Evolutionary conservation across 2,888 invertebrate species (phyloP).

Genomic region (Orthosia gothica): DNA sequence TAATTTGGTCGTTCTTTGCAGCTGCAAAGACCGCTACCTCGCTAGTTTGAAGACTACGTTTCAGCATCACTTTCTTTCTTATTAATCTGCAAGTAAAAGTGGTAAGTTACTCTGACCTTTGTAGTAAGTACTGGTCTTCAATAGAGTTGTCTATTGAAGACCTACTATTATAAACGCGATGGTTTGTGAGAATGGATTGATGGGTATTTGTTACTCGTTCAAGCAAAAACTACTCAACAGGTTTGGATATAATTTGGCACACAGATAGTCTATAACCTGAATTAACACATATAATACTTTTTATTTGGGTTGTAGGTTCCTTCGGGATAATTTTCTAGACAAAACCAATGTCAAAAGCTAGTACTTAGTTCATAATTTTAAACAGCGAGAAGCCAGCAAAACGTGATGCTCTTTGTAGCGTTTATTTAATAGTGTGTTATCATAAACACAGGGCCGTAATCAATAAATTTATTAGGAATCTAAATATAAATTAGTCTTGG

Average conservation of each 20-base stretch:
- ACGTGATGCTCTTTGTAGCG: not conserved
- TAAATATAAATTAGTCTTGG: conserved; percentile 50
- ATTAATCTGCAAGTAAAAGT: not conserved
- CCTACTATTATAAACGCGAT: too few species aligned
- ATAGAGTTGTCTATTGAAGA: not conserved
- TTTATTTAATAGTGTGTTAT: conserved; percentile 1
- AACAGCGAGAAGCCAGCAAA: not conserved
- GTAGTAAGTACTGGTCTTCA: too few species aligned
- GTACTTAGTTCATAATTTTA: not conserved
- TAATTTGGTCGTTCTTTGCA: not conserved
- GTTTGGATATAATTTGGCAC: too few species aligned
- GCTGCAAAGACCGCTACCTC: too few species aligned
- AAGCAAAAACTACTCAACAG: too few species aligned
- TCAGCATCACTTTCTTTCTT: not conserved
- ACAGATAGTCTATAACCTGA: too few species aligned
- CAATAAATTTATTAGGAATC: conserved; percentile 50
- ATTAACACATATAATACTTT: too few species aligned
- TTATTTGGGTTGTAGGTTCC: too few species aligned
- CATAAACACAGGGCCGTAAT: conserved; percentile 22
- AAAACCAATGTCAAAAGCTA: too few species aligned
- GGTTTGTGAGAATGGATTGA: too few species aligned
- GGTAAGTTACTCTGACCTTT: not conserved
- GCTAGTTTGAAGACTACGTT: not conserved
- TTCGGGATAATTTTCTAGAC: too few species aligned
- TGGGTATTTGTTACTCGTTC: too few species aligned